Evolutionary conservation across 2,888 invertebrate species (phyloP), one percentile per base, ranked within the genome.

Genomic region (Xanthostigma xanthostigma): DNA sequence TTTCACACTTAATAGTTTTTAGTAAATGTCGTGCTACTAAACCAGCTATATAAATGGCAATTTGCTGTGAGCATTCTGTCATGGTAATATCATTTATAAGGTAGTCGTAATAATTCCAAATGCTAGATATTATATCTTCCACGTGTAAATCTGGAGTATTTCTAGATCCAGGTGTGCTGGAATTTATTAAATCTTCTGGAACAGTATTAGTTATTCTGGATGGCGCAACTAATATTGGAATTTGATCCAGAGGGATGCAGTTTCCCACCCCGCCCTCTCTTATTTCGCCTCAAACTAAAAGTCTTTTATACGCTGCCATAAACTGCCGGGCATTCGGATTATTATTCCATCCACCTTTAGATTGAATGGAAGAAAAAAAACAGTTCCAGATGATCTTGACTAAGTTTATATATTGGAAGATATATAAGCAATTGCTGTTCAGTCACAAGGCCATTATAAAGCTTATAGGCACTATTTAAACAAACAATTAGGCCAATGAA

Each of bases 321-420:
- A 54, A 54, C 17, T 55, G 54, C 8, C 50, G 36, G 12, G 45
- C 45, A 9, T 54, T 54, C 2, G 55, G 55, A 47, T 55, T 55
- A 39, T 54, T 55, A 46, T 55, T 55, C 47, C 50, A 53, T 8
- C 54, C 55, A 4, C 55, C 55, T 48, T 44, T 49, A 8, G 49
- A 46, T n/a, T 53, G 37, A 9, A 55, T 6, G 6, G 27, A 27
- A 27, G 27, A 27, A 27, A 27, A n/a, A 27, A 27, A 27, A 27
- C 27, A 27, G 6, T 50, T 12, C 52, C 9, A 54, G 36, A 36
- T 53, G 53, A 34, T 54, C 51, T 48, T 54, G 54, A 35, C 46
- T 46, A 12, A 49, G 12, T 50, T 55, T 55, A 47, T 54, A 55
- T 9, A 48, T 13, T 34, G 53, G 51, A 34, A 54, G 27, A 45